Evolutionary conservation across 2,113 vertebrate species (phyloP).

Genomic region (Physeter macrocephalus): DNA sequence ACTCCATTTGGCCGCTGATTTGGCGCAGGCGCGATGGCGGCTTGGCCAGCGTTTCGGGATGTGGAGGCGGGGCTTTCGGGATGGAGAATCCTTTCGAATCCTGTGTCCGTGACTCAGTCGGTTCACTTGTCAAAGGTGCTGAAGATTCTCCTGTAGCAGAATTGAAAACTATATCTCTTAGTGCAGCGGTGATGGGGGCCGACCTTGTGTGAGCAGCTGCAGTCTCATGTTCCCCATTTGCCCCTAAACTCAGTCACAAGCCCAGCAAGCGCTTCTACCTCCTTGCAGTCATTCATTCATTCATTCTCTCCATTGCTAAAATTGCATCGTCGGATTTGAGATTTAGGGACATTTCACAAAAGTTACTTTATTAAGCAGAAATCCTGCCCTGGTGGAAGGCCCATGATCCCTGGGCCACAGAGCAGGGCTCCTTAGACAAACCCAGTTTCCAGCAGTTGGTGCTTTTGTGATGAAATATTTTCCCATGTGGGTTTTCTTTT

Average conservation of each 20-base stretch:
- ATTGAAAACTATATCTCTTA: background rate
- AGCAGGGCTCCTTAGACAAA: background rate
- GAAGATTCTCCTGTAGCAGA: background rate
- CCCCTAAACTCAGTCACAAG: background rate
- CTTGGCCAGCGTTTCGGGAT: background rate
- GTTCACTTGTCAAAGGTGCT: background rate
- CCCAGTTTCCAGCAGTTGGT: background rate
- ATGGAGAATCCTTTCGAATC: background rate
- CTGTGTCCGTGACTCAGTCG: background rate
- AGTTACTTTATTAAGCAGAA: background rate
- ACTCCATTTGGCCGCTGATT: background rate
- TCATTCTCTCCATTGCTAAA: background rate
- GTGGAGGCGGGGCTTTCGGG: fast-evolving
- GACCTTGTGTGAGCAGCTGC: background rate
- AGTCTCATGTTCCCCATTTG: background rate
- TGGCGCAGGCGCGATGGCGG: background rate
- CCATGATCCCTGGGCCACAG: background rate
- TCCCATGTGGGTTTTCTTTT: background rate
- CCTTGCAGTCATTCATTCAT: background rate
- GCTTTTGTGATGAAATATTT: background rate
- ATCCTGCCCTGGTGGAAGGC: background rate
- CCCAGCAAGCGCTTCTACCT: background rate
- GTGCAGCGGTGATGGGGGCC: background rate
- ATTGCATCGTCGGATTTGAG: background rate
- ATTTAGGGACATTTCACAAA: background rate